Percentiles rank a stretch among this genome's conserved stretches.
Conservation (phyloP, 1,140 invertebrate species). For the Sipha flava region DNA sequence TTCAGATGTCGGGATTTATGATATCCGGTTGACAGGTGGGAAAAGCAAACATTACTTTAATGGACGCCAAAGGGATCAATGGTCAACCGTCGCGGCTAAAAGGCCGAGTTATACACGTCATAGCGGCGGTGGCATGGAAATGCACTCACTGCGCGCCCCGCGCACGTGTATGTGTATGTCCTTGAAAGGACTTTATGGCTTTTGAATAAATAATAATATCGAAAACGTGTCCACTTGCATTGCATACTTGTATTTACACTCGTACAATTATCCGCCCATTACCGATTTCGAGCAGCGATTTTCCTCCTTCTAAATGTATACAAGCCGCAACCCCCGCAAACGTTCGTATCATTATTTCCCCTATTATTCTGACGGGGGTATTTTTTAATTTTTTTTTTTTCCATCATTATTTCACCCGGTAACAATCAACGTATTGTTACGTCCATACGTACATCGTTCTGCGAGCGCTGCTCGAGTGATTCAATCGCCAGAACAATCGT, state of each 20-base stretch:
- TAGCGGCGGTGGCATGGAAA: background rate
- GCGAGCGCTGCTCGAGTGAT: background rate
- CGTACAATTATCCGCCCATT: slow-evolving; percentile 26
- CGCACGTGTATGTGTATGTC: no score
- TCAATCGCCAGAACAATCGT: background rate
- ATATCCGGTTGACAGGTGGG: slow-evolving; percentile 21
- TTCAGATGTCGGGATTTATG: slow-evolving; percentile 27
- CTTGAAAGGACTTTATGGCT: slow-evolving; percentile 12
- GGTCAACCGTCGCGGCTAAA: slow-evolving; percentile 24
- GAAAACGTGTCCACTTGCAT: background rate
- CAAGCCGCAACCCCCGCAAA: no score
- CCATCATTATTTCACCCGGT: background rate
- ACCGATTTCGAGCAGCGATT: slow-evolving; percentile 29
- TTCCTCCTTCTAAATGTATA: background rate
- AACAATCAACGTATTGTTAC: background rate
- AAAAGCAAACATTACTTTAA: slow-evolving; percentile 29
- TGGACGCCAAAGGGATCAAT: slow-evolving; percentile 12
- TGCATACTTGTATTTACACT: background rate
- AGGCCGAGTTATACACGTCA: background rate
- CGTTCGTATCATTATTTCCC: no score
- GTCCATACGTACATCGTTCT: no score
- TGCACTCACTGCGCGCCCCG: no score
- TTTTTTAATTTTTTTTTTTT: background rate
- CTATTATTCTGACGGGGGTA: background rate
- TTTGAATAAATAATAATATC: slow-evolving; percentile 26